Conservation (phyloP, 2,888 invertebrate species). For the Amblyteles armatorius region DNA sequence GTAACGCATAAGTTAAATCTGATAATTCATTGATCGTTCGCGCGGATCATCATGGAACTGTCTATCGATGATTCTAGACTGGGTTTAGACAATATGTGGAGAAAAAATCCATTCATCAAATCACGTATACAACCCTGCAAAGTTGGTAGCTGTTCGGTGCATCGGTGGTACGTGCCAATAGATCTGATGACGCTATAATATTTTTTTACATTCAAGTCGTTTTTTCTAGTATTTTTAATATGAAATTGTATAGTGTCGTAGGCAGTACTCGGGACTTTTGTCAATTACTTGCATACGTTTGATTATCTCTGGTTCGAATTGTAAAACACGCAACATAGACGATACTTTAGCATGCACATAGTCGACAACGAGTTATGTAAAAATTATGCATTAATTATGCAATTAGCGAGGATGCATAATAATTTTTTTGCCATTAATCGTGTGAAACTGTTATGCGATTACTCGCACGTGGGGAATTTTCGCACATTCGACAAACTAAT, state of each 20-base stretch:
- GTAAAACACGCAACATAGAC: background rate
- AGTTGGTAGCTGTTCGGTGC: background rate
- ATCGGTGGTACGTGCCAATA: background rate
- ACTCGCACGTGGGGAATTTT: background rate
- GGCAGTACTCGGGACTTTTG: background rate
- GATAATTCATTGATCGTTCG: slow-evolving; percentile 29
- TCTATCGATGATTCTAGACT: background rate
- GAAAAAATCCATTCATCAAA: slow-evolving; percentile 2
- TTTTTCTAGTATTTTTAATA: slow-evolving; percentile 1
- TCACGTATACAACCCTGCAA: background rate
- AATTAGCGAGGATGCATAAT: background rate
- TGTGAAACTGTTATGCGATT: background rate
- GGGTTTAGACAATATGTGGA: slow-evolving; percentile 1
- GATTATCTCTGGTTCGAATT: background rate
- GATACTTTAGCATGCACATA: slow-evolving; percentile 26
- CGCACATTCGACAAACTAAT: background rate
- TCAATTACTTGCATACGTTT: background rate
- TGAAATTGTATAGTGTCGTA: slow-evolving; percentile 10
- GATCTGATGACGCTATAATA: background rate
- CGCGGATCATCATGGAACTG: background rate
- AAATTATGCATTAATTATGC: background rate
- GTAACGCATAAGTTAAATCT: slow-evolving; percentile 29
- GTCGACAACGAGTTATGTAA: slow-evolving; percentile 12
- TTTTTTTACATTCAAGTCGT: background rate
- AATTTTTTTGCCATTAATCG: background rate